phyloP scores from a whole-genome alignment of 2,797 vertebrate genomes.

The Lithobates pipiens region DNA sequence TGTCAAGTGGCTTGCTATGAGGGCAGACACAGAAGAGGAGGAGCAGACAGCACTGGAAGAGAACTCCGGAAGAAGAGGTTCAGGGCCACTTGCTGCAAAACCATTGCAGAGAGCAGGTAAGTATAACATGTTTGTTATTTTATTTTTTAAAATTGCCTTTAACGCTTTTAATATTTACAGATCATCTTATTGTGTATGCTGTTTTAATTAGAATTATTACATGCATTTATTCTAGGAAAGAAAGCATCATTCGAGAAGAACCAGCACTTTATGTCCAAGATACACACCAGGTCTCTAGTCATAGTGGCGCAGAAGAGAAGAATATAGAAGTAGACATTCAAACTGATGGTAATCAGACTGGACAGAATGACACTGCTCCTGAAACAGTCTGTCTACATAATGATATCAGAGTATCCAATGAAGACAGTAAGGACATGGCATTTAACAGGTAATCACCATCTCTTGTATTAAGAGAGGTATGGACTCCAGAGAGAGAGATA shows the following conservation, averaged over 20 bases:
- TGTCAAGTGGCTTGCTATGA: too few relatives aligned
- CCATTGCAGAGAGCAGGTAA: too few relatives aligned
- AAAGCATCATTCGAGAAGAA: constrained; percentile 67
- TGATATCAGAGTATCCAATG: constrained; percentile 80
- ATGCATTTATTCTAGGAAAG: constrained; percentile 70
- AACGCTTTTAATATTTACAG: neutral
- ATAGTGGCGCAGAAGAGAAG: constrained; percentile 69
- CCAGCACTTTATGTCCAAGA: constrained; percentile 65
- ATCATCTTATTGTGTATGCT: neutral
- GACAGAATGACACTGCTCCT: constrained; percentile 70
- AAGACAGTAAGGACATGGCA: constrained; percentile 84
- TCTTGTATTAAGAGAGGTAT: too few relatives aligned
- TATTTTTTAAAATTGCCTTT: too few relatives aligned
- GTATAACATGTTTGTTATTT: too few relatives aligned
- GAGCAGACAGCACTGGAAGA: too few relatives aligned
- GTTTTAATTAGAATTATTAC: neutral
- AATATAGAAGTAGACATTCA: constrained; percentile 84
- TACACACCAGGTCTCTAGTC: constrained; percentile 63
- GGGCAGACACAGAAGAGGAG: too few relatives aligned
- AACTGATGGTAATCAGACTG: constrained; percentile 83
- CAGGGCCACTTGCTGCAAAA: too few relatives aligned
- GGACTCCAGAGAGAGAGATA: too few relatives aligned
- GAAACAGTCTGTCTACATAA: constrained; percentile 81
- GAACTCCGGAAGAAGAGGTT: too few relatives aligned
- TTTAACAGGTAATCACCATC: constrained; percentile 86